These are phyloP conservation scores for Neomorphus geoffroyi DNA, from an alignment of 2,797 vertebrate species.

Conservation along the genomic window DNA sequence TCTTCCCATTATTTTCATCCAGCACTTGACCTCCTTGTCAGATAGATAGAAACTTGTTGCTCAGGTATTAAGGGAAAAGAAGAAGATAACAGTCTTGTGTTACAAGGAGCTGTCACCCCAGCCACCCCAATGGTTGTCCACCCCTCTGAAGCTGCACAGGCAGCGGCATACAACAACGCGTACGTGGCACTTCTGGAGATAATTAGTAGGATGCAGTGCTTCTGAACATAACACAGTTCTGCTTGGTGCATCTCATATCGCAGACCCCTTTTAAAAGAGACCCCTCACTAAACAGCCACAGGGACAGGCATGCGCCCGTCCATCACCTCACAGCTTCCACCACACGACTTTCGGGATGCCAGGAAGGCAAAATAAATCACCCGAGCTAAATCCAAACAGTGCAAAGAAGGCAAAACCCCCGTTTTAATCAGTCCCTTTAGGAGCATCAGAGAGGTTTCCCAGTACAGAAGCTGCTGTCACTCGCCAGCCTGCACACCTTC, in stretches of 20 bases:
- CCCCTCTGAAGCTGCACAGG: fast-evolving
- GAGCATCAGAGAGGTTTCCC: background rate
- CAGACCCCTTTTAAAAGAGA: background rate
- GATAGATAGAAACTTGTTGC: background rate
- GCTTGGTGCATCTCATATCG: background rate
- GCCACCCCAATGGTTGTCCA: background rate
- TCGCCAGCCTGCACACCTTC: background rate
- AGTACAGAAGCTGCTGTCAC: fast-evolving
- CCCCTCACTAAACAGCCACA: background rate
- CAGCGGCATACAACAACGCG: fast-evolving
- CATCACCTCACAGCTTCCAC: background rate
- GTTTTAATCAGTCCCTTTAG: background rate
- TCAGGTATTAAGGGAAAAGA: background rate
- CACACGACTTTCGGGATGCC: fast-evolving
- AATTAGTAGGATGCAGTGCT: background rate
- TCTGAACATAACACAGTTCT: background rate
- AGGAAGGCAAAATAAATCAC: background rate
- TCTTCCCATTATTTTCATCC: background rate
- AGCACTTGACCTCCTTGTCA: background rate
- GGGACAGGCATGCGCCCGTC: fast-evolving
- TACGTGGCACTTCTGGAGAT: background rate
- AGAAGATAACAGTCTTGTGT: background rate
- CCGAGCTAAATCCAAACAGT: background rate
- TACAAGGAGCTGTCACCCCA: fast-evolving
- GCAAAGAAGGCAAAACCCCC: background rate